Percentiles rank a stretch among this genome's conserved stretches.
phyloP scores from a whole-genome alignment of 92 coral and sea anemone species.

The Palythoa grandiflora region DNA sequence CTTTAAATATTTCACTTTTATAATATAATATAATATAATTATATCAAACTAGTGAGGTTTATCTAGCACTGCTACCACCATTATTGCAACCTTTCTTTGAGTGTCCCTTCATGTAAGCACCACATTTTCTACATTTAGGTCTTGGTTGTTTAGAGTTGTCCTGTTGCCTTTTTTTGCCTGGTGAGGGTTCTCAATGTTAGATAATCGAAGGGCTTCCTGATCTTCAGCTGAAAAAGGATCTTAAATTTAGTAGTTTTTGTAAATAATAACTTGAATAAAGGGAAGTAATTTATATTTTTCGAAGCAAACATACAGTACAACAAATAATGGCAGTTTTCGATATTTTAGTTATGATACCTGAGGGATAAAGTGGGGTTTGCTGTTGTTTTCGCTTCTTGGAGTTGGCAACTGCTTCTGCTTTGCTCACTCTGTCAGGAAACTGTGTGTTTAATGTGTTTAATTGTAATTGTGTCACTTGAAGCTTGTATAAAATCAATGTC shows the following conservation, averaged over 20 bases:
- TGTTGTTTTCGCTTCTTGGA: conserved; percentile 35
- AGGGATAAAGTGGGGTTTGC: background rate
- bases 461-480: too few relatives aligned
- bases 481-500: too few relatives aligned
- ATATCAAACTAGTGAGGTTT: too few relatives aligned
- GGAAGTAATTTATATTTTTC: background rate
- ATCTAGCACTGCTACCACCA: background rate
- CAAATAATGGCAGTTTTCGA: too few relatives aligned
- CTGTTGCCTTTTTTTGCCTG: background rate
- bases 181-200: background rate
- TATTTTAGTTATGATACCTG: background rate
- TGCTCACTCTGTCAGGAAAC: conserved; percentile 30
- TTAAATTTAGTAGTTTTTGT: background rate
- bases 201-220: background rate
- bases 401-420: conserved; percentile 25
- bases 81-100: background rate
- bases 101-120: background rate
- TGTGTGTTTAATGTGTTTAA: conserved; percentile 28
- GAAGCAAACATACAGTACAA: background rate
- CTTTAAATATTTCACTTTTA: background rate
- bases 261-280: background rate
- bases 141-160: conserved; percentile 13
- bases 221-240: background rate
- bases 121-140: conserved; percentile 10
- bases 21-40: too few relatives aligned